Percentiles rank a stretch among this genome's conserved stretches.
Evolutionary conservation across 2,797 vertebrate species (phyloP).

Genomic region (Melopsittacus undulatus): DNA sequence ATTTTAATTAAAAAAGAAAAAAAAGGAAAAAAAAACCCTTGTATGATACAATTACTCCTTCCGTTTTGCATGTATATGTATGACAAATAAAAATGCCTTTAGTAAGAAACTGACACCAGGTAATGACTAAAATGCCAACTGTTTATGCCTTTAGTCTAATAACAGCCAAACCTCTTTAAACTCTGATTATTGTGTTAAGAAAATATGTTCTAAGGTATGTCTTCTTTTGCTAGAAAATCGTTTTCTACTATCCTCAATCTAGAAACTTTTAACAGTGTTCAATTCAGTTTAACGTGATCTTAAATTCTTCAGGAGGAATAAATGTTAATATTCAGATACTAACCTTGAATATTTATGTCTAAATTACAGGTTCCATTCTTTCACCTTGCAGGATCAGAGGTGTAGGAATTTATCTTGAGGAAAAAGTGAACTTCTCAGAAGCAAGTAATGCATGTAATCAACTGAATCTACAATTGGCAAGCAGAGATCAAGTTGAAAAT

Average conservation of each 20-base stretch:
- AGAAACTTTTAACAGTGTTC: not conserved
- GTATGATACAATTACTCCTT: not conserved
- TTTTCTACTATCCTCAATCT: not conserved
- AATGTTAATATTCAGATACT: not conserved
- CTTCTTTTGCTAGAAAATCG: not conserved
- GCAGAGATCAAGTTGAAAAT: slow-evolving; percentile 65
- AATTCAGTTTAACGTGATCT: not conserved
- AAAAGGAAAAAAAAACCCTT: not conserved
- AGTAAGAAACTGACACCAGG: not conserved
- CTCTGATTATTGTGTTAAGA: not conserved
- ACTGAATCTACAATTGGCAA: slow-evolving; percentile 72
- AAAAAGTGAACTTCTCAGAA: slow-evolving; percentile 66
- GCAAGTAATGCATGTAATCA: slow-evolving; percentile 66
- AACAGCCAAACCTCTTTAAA: not conserved
- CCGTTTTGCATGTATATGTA: not conserved
- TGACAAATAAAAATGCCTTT: not conserved
- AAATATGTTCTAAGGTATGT: not conserved
- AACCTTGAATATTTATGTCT: slow-evolving; percentile 33
- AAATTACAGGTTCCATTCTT: slow-evolving; percentile 69
- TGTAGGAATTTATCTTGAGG: slow-evolving; percentile 59
- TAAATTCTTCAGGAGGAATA: not conserved
- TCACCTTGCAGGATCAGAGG: slow-evolving; percentile 73
- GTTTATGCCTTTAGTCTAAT: not conserved
- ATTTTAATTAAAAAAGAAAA: not conserved
- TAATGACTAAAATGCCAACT: not conserved